Conservation (phyloP, 2,888 invertebrate genomes). For the Drosophila heteroneura region DNA sequence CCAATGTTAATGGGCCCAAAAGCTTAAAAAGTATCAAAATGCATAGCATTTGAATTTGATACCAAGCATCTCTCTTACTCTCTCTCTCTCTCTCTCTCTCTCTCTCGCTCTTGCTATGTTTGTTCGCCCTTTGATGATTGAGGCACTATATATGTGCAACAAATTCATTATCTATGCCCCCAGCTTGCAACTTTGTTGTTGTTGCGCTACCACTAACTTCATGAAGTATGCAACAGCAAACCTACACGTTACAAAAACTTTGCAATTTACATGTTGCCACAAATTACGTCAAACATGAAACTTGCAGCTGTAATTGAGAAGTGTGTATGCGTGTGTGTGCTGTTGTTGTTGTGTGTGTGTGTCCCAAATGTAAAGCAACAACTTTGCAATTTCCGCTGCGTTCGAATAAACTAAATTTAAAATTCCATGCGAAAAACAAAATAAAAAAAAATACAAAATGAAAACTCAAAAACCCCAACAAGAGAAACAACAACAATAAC, state of each 20-base stretch:
- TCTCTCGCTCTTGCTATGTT: background rate
- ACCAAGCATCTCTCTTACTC: too few species aligned
- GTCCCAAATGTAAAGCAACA: constrained; percentile 59
- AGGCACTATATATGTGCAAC: constrained; percentile 26
- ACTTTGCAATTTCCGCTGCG: constrained; percentile 75
- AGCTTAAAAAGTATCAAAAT: constrained; percentile 10
- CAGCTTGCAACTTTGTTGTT: constrained; percentile 39
- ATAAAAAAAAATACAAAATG: constrained; percentile 11
- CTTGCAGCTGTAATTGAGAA: constrained; percentile 47
- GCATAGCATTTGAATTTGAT: constrained; percentile 17
- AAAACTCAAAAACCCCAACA: constrained; percentile 30
- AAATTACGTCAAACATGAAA: constrained; percentile 35
- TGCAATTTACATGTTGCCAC: constrained; percentile 55
- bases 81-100: background rate
- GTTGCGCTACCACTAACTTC: constrained; percentile 9
- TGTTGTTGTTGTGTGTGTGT: constrained; percentile 13
- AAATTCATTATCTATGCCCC: constrained; percentile 37
- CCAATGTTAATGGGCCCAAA: constrained; percentile 29
- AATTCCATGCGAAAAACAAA: constrained; percentile 46
- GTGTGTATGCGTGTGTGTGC: constrained; percentile 15
- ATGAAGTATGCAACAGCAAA: constrained; percentile 31
- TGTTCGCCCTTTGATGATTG: constrained; percentile 10
- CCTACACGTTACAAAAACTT: constrained; percentile 42
- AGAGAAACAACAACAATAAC: constrained; percentile 34
- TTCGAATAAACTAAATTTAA: constrained; percentile 68